Evolutionary conservation across 2,113 vertebrate genomes (phyloP).

Genomic region (Clinocottus analis): DNA sequence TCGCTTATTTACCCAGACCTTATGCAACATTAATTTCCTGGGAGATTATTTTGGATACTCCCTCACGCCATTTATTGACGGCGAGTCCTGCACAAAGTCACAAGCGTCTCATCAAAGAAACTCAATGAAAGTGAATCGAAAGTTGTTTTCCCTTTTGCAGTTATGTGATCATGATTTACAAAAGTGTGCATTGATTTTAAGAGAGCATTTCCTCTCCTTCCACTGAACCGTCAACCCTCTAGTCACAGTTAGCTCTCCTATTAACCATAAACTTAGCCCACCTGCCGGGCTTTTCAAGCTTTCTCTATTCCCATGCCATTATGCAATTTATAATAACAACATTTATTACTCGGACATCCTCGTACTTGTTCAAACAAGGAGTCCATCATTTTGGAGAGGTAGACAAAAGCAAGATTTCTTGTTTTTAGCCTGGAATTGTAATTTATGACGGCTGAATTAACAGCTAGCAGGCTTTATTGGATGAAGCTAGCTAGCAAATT

Average conservation of each 20-base stretch:
- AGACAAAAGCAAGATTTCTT: not conserved
- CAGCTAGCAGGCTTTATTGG: not conserved
- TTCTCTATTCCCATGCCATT: not conserved
- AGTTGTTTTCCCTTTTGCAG: conserved; percentile 13
- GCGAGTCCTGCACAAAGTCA: conserved; percentile 34
- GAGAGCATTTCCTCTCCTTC: conserved; percentile 9
- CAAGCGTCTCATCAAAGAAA: conserved; percentile 44
- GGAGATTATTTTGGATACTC: conserved; percentile 38
- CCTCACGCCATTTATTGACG: conserved; percentile 41
- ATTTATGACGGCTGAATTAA: not conserved
- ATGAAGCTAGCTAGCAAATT: not conserved
- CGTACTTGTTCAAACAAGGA: not conserved
- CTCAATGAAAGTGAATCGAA: conserved; percentile 4
- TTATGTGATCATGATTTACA: conserved; percentile 24
- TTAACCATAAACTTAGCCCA: not conserved
- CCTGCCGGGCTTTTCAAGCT: not conserved
- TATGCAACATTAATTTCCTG: conserved; percentile 46
- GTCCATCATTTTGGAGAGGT: not conserved
- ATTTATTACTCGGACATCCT: not conserved
- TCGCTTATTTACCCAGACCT: conserved; percentile 38
- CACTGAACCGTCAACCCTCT: not conserved
- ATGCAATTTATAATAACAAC: not conserved
- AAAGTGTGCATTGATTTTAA: not conserved
- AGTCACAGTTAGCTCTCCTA: not conserved
- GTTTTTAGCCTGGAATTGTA: not conserved